A percentile compares a stretch with the other conserved stretches of the same genome.
phyloP scores from a whole-genome alignment of 2,113 vertebrate genomes.

The Orthonyx spaldingii region DNA sequence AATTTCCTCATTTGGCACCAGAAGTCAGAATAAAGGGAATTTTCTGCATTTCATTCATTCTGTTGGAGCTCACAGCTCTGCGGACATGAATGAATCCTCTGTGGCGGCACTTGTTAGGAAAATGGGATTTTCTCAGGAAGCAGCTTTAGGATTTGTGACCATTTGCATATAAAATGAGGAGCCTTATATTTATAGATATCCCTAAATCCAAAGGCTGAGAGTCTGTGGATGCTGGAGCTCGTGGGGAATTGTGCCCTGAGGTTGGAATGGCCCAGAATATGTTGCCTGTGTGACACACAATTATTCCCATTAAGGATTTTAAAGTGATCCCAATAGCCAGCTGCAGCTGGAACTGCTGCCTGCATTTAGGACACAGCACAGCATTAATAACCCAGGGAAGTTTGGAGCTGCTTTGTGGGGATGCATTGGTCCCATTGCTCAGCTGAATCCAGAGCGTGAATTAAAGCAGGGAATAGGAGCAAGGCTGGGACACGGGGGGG shows the following conservation, averaged over 20 bases:
- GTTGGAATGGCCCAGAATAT: neutral
- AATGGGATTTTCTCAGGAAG: neutral
- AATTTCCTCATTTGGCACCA: neutral
- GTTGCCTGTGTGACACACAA: neutral
- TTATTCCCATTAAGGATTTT: slow-evolving; percentile 29
- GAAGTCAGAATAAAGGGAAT: neutral
- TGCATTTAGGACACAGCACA: neutral
- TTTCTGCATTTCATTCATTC: neutral
- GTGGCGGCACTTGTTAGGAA: neutral
- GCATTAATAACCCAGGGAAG: neutral
- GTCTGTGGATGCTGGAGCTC: neutral
- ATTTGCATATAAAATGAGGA: neutral
- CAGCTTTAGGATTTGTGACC: neutral
- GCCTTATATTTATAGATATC: fast-evolving
- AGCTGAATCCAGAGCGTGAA: neutral
- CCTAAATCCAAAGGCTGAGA: neutral
- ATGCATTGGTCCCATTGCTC: neutral
- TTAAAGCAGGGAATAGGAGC: neutral
- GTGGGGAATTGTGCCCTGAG: neutral
- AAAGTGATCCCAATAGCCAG: neutral
- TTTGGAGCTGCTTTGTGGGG: neutral
- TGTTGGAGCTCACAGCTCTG: neutral
- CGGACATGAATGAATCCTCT: neutral
- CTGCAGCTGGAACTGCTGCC: neutral
- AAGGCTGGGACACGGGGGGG: neutral